A percentile compares a stretch with the other conserved stretches of the same genome.
Conservation (phyloP, 2,888 invertebrate genomes). For the Hymenopus coronatus region DNA sequence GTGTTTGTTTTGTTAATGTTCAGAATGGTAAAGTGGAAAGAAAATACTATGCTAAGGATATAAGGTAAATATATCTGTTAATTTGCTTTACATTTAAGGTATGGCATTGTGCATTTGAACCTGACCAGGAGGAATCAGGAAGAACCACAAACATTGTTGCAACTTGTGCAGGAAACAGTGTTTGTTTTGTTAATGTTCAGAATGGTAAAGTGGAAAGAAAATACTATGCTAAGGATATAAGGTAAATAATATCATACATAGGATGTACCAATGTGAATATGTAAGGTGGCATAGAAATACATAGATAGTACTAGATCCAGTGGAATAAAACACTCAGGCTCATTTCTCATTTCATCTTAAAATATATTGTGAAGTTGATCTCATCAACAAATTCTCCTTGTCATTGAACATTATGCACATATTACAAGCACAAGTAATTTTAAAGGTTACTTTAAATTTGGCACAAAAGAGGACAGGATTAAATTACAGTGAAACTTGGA, state of each 20-base stretch:
- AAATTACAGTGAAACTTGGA: too few species aligned
- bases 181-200: constrained; percentile 49
- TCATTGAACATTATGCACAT: too few species aligned
- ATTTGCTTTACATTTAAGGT: constrained; percentile 38
- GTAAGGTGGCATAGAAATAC: too few species aligned
- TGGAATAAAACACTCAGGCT: too few species aligned
- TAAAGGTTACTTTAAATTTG: too few species aligned
- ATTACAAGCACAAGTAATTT: too few species aligned
- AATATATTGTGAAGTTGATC: too few species aligned
- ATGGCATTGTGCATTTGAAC: constrained; percentile 51
- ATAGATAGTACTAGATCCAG: too few species aligned
- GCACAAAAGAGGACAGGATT: too few species aligned
- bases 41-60: constrained; percentile 43
- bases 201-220: constrained; percentile 47
- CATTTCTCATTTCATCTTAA: too few species aligned
- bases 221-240: constrained; percentile 41
- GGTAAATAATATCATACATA: constrained; percentile 16
- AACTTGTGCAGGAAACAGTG: constrained; percentile 51
- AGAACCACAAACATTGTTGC: constrained; percentile 47
- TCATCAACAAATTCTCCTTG: too few species aligned
- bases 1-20: constrained; percentile 50
- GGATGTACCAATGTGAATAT: background rate
- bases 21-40: constrained; percentile 45
- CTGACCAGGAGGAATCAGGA: constrained; percentile 39
- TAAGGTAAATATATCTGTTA: constrained; percentile 6